phyloP scores from a whole-genome alignment of 2,888 invertebrate species.

The Eilema caniola region DNA sequence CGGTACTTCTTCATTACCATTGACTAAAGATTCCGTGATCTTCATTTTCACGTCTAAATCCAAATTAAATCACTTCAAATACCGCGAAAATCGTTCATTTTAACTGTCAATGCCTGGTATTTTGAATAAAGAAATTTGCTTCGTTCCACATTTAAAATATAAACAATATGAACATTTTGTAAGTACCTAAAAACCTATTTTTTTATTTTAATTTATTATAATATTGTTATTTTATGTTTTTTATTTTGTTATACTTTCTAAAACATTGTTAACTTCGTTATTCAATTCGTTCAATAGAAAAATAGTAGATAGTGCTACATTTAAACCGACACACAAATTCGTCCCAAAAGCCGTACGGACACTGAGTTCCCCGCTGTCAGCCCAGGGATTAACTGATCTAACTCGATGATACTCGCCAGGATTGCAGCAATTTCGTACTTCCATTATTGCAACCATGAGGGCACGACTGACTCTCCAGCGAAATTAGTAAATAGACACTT shows the following conservation, averaged over 20 bases:
- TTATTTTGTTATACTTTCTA: neutral
- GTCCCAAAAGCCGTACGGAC: constrained; percentile 60
- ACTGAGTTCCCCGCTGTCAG: constrained; percentile 59
- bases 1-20: constrained; percentile 51
- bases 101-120: constrained; percentile 11
- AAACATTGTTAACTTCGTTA: neutral
- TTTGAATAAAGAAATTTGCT: constrained; percentile 1
- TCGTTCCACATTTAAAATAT: neutral
- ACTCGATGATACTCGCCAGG: constrained; percentile 74
- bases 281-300: neutral
- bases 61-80: constrained; percentile 34
- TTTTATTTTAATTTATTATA: neutral
- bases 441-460: constrained; percentile 76
- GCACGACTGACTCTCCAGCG: constrained; percentile 75
- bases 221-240: neutral
- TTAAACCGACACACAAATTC: constrained; percentile 53
- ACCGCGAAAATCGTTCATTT: constrained; percentile 24
- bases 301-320: neutral
- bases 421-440: constrained; percentile 80
- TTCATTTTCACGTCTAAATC: constrained; percentile 64
- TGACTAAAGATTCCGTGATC: constrained; percentile 67
- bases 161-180: too few species aligned
- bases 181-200: too few species aligned
- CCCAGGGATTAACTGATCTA: constrained; percentile 73
- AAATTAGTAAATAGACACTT: constrained; percentile 75